Conservation (phyloP, 1,140 invertebrate genomes). For the Teleopsis dalmanni region DNA sequence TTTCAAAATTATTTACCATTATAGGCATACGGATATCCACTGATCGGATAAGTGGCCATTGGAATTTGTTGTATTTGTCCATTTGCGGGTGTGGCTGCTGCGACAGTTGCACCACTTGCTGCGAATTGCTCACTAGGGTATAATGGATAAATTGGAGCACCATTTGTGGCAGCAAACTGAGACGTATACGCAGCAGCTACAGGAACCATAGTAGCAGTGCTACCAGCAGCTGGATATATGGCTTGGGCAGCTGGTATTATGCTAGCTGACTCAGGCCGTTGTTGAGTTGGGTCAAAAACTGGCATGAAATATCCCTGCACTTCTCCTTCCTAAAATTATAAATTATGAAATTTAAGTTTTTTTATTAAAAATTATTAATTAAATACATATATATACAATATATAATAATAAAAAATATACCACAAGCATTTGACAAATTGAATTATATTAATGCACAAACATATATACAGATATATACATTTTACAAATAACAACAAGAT, state of each 20-base stretch:
- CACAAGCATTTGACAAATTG: no score
- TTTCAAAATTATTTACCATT: constrained; percentile 18
- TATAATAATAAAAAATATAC: no score
- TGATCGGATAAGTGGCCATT: constrained; percentile 40
- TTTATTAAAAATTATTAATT: neutral
- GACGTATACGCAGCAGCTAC: constrained; percentile 33
- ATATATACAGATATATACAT: no score
- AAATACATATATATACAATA: no score
- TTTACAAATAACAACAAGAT: no score
- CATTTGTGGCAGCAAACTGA: constrained; percentile 34
- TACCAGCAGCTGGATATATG: constrained; percentile 33
- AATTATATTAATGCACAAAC: no score
- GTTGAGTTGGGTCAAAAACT: constrained; percentile 41
- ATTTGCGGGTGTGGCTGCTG: constrained; percentile 12
- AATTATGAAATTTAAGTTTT: neutral
- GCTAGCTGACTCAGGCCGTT: constrained; percentile 21
- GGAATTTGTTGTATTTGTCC: constrained; percentile 39
- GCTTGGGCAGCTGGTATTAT: constrained; percentile 33
- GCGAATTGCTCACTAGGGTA: constrained; percentile 39
- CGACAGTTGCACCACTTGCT: constrained; percentile 4
- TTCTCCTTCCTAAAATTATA: constrained; percentile 29
- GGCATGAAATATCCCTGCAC: constrained; percentile 42
- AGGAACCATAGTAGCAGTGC: constrained; percentile 33
- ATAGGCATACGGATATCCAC: constrained; percentile 39
- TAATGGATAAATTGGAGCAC: constrained; percentile 37